Percentiles rank a stretch among this genome's conserved stretches.
phyloP scores from a whole-genome alignment of 2,888 invertebrate species.

The Adelognathus sp. region DNA sequence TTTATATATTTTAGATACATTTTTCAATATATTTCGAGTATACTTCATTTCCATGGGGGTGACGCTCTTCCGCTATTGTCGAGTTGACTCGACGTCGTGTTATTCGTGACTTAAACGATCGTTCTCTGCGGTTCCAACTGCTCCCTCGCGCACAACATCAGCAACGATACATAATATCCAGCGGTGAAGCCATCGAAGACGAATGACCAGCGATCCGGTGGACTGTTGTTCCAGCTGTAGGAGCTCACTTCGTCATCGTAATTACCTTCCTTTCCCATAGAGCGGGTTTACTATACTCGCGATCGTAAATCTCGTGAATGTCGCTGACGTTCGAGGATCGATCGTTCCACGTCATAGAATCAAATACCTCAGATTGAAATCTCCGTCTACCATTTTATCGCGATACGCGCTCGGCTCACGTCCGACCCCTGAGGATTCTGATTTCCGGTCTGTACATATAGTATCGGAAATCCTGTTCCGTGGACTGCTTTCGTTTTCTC shows the following conservation, averaged over 20 bases:
- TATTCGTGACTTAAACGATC: no score
- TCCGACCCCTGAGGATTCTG: constrained; percentile 1
- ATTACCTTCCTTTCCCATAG: constrained; percentile 27
- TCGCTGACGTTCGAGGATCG: constrained; percentile 33
- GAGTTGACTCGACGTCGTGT: no score
- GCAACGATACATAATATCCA: not conserved
- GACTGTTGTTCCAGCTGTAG: not conserved
- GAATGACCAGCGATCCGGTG: constrained; percentile 17
- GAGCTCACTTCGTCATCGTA: constrained; percentile 29
- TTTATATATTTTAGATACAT: no score
- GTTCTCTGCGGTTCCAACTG: no score
- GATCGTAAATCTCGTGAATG: constrained; percentile 33
- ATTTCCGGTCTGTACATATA: constrained; percentile 17
- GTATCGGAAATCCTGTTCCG: not conserved
- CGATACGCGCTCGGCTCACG: not conserved
- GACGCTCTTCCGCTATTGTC: no score
- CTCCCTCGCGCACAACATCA: no score
- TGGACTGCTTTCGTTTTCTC: not conserved
- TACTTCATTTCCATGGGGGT: no score
- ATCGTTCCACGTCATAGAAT: constrained; percentile 28
- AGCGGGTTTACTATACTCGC: not conserved
- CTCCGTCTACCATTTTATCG: constrained; percentile 27
- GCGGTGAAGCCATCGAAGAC: not conserved
- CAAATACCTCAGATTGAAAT: constrained; percentile 46
- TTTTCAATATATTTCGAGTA: no score